Evolutionary conservation across 2,797 vertebrate genomes (phyloP), one percentile per base, ranked within the genome.

Genomic region (Fringilla coelebs): DNA sequence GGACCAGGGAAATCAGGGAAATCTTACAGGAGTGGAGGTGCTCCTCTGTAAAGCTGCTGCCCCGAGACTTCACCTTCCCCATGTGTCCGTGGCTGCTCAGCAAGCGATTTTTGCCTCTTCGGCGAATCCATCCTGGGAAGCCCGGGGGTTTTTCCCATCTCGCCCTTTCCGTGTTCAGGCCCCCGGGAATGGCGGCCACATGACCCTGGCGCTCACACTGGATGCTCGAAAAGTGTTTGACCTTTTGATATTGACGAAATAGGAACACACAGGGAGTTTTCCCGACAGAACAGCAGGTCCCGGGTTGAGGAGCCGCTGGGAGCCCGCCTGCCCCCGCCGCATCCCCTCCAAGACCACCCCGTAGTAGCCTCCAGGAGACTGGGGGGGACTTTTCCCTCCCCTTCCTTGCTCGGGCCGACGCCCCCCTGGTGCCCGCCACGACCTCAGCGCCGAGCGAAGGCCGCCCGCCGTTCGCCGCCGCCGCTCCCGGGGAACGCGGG

Each of bases 191-290:
- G 17, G 55, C 25, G 26, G 22, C 46, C 63, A 17, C 78, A 6
- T 34, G 2, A 41, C 70, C 11, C 38, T 4, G 29, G 41, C 24
- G 29, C 20, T 81, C 32, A 9, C 73, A 21, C 18, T 4, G 6
- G 20, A 22, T 20, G 28, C 32, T 26, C 16, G 3, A 6, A 4
- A 38, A 51, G 25, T 0, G 49, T 15, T 20, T 36, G 17, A 2
- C 7, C 13, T 58, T 61, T 13, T 10, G 7, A 2, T 51, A 16
- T 0, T 25, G 16, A 36, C 10, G 55, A 29, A 28, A 20, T 1
- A 31, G 4, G 9, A 45, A 16, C 49, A 31, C 11, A 13, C 0
- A 9, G 11, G 9, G 22, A 9, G 29, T 7, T 28, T 5, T 28
- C 21, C 60, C 9, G 4, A 18, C 18, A n/a, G 45, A 40, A 25